Base-by-base conservation (phyloP, 1,140 invertebrate species). In the Drosophila watanabei region DNA sequence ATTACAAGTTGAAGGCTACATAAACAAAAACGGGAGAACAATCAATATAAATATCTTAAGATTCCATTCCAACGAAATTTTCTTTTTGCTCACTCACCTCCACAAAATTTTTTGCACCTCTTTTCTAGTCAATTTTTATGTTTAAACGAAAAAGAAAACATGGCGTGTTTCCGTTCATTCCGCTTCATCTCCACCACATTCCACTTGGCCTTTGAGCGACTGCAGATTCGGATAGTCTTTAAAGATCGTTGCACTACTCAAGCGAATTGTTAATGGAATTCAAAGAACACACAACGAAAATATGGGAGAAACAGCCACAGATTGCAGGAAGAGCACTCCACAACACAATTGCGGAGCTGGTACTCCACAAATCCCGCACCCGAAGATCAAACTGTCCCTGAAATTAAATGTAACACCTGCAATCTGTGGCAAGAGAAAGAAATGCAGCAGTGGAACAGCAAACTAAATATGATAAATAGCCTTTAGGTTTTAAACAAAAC, bases 301-400 rank as follows among this genome's bases (percentile, higher is more conserved):
- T 52, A 46, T 32, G 41, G 45, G 48, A 66, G 39, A 37, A 52
- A 32, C n/a, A 20, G 49, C 16, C 45, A 56, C 60, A 82, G 75
- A 63, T 72, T 79, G 62, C 76, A 78, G 78, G 59, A 45, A n/a
- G 28, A 32, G 65, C 39, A 48, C 58, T 62, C 37, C 58, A 81
- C 72, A 63, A 49, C 61, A 49, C 48, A 59, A 72, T 90, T 82
- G 75, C 54, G 86, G 86, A 90, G 86, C 86, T 89, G 86, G 86
- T 85, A 80, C 86, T 89, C 86, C 86, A 86, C 58, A 76, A 63
- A 56, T 48, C 54, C 28, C 57, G 7, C 30, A 30, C 63, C 54
- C 57, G 32, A 39, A 51, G 16, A 63, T 35, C 46, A 33, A 16
- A n/a, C 20, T 11, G 0, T 39, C 61, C 65, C 45, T 28, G n/a